A percentile compares a stretch with the other conserved stretches of the same genome.
phyloP scores from a whole-genome alignment of 1,140 invertebrate species.

The Notospermus geniculatus region DNA sequence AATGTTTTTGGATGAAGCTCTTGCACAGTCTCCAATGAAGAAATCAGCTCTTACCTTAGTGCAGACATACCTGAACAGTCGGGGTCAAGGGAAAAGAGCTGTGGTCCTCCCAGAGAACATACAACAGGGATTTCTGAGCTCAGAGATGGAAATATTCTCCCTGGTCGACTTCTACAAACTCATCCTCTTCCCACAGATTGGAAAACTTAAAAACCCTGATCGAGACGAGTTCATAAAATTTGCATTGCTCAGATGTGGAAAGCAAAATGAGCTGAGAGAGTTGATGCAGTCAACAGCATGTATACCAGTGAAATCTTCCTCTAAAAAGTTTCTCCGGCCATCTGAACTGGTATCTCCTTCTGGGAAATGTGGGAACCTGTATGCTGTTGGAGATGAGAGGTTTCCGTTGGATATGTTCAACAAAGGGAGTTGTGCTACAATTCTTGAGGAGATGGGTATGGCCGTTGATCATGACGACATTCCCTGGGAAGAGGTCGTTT shows the following conservation, averaged over 20 bases:
- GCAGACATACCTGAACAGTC: neutral
- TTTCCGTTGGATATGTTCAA: slow-evolving; percentile 17
- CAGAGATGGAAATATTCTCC: no score
- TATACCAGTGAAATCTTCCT: slow-evolving; percentile 20
- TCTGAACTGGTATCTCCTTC: slow-evolving; percentile 13
- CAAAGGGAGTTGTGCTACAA: neutral
- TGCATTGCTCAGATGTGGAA: slow-evolving; percentile 11
- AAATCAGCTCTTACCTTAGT: neutral
- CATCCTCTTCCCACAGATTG: neutral
- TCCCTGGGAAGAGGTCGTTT: slow-evolving; percentile 15
- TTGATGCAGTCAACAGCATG: slow-evolving; percentile 15
- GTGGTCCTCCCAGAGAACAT: no score
- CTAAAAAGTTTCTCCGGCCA: slow-evolving; percentile 11
- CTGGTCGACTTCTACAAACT: no score
- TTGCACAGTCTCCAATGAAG: neutral
- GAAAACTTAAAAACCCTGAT: neutral
- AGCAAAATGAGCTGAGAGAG: slow-evolving; percentile 11
- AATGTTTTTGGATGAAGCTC: neutral
- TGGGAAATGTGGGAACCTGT: slow-evolving; percentile 14
- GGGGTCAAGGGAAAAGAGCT: neutral
- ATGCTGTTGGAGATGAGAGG: slow-evolving; percentile 18
- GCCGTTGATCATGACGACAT: slow-evolving; percentile 18
- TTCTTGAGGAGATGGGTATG: slow-evolving; percentile 24
- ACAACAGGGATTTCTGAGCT: no score
- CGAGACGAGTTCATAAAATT: slow-evolving; percentile 18